phyloP scores from a whole-genome alignment of 1,140 invertebrate genomes.

The Caenorhabditis tropicalis region DNA sequence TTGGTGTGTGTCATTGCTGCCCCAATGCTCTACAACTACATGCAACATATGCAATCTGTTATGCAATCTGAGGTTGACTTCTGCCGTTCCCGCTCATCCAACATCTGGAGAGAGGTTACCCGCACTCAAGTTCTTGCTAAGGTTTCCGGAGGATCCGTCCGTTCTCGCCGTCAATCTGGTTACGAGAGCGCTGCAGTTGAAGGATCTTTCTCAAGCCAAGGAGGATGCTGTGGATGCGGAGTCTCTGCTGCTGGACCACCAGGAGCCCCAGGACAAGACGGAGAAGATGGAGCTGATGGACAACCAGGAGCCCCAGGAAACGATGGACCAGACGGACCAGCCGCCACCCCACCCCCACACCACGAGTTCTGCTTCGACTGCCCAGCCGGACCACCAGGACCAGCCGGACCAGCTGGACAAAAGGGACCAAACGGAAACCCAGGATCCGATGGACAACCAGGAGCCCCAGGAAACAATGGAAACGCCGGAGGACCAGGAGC shows the following conservation, averaged over 20 bases:
- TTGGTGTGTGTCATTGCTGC: conserved; percentile 70
- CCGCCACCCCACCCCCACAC: conserved; percentile 42
- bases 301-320: conserved; percentile 52
- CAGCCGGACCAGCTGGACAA: conserved; percentile 52
- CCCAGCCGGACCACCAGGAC: conserved; percentile 58
- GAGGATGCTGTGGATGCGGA: conserved; percentile 63
- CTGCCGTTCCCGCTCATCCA: conserved; percentile 64
- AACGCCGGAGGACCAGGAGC: conserved; percentile 31
- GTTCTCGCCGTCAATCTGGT: conserved; percentile 59
- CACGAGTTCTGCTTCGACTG: conserved; percentile 62
- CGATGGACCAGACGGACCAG: conserved; percentile 56
- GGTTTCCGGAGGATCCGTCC: conserved; percentile 44
- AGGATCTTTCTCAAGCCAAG: conserved; percentile 39
- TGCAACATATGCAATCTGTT: conserved; percentile 67
- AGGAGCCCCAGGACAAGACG: conserved; percentile 60
- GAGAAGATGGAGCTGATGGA: conserved; percentile 59
- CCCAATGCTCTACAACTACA: conserved; percentile 72
- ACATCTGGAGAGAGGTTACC: conserved; percentile 69
- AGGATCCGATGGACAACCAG: conserved; percentile 52
- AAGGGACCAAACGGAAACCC: conserved; percentile 48
- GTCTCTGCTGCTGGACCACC: conserved; percentile 61
- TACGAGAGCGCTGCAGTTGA: conserved; percentile 55
- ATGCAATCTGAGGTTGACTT: conserved; percentile 70
- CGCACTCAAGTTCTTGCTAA: conserved; percentile 58
- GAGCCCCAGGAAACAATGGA: conserved; percentile 52